phyloP scores from a whole-genome alignment of 2,888 invertebrate genomes.

The Blastobasis lacticolella region DNA sequence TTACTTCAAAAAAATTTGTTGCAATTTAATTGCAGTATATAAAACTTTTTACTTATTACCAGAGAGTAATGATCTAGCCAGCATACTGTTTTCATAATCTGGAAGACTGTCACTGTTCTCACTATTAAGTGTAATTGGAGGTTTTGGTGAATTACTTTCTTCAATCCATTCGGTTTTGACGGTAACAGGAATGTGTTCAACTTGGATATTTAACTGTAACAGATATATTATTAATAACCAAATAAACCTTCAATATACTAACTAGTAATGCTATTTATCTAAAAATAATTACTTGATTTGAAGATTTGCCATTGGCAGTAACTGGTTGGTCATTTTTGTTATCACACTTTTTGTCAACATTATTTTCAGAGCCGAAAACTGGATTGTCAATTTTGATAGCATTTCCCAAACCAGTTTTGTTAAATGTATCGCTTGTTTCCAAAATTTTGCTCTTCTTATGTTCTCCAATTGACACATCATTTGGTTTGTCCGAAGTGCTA shows the following conservation, averaged over 20 bases:
- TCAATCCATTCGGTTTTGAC: constrained; percentile 59
- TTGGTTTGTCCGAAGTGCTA: constrained; percentile 66
- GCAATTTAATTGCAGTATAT: background rate
- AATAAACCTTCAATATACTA: too few relatives aligned
- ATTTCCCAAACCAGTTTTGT: constrained; percentile 44
- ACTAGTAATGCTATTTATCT: background rate
- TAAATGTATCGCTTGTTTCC: constrained; percentile 57
- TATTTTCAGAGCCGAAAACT: constrained; percentile 40
- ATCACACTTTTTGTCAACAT: constrained; percentile 52
- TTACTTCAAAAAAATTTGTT: background rate
- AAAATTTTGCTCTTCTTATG: constrained; percentile 53
- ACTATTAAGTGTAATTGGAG: constrained; percentile 35
- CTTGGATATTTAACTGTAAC: background rate
- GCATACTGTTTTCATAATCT: constrained; percentile 71
- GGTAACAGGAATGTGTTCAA: constrained; percentile 40
- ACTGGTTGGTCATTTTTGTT: constrained; percentile 36
- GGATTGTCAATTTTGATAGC: constrained; percentile 42
- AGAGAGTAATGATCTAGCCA: constrained; percentile 66
- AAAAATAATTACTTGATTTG: constrained; percentile 34
- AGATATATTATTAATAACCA: background rate
- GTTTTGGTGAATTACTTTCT: constrained; percentile 41
- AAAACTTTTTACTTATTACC: constrained; percentile 30
- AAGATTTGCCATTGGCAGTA: constrained; percentile 53
- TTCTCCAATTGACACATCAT: constrained; percentile 47
- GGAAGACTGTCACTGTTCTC: constrained; percentile 67